Base-by-base conservation (phyloP, 1,140 invertebrate species). In the Drosophila arizonae region DNA sequence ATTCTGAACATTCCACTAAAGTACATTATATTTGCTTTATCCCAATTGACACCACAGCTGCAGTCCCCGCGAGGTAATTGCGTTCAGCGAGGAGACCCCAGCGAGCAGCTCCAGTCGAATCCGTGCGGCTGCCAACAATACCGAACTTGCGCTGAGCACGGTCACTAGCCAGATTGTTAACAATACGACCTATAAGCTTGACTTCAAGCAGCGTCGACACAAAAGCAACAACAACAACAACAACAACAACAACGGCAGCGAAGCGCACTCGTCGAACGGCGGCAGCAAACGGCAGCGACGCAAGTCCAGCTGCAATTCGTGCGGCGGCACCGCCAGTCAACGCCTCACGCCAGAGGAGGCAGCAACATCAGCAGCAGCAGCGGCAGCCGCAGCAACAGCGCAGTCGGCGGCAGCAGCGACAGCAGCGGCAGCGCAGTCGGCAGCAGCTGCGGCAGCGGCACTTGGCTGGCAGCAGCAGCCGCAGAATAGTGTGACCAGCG, bases 131-230 rank as follows among this genome's bases (percentile, higher is more conserved):
- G 79, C 67, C 51, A 87, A 67, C 58, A 87, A 67, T 58, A 87
- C 84, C 8, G 84, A 87, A n/a, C 76, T 87, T 17, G 84, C 84
- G 0, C 65, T 87, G 9, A 87, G 84, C 65, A 80, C 63, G 36
- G 84, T 87, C 46, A 87, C 84, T 66, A 87, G 80, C 17, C 84
- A 87, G 71, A 87, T 87, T 66, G 84, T 87, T 0, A 87, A 87
- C 45, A 87, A 87, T 50, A 71, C 51, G 63, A 80, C 84, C 48
- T 87, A 87, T 45, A 87, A 87, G 73, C 77, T 87, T 24, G 84
- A 87, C 65, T 88, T 87, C 24, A 88, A 87, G 46, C 84, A 84
- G 51, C 76, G 84, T 0, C 68, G 84, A 0, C 84, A 77, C 55
- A 87, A 88, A 80, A 87, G 79, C 84, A 76, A 72, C 33, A 84